Base-by-base conservation (phyloP, 1,140 invertebrate species). In the Neodiprion pinetum region DNA sequence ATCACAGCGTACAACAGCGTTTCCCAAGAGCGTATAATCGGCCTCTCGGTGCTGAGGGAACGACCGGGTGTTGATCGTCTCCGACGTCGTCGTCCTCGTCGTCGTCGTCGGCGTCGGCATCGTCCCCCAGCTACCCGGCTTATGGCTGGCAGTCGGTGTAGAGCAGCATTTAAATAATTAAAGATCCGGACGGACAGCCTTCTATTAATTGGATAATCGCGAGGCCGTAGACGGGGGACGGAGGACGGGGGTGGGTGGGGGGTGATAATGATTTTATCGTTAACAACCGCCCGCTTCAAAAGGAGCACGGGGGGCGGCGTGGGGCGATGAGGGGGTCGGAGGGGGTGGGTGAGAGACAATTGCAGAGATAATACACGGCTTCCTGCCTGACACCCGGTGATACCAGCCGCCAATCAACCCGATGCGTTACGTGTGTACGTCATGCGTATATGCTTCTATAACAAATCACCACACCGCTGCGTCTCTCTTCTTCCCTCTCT, bases 181-280 rank as follows among this genome's bases (percentile, higher is more conserved):
- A 83, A 86, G 81, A 84, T 81, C 80, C 80, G 72, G 66, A 49
- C 69, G 48, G 72, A 47, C 72, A 66, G 69, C 71, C 17, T 65
- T 65, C 81, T 87, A 87, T 87, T 87, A 87, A 87, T 87, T 83
- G 86, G 82, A 87, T 87, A 87, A 87, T 87, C 85, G 82, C 80
- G 79, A 80, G 28, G 50, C 61, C 70, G 65, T 12, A 28, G 47
- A 71, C 67, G 65, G 48, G 72, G 11, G n/a, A n/a, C 40, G 67
- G 66, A 23, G 28, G n/a, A 67, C 61, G 70, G 69, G 78, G 80
- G 83, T 74, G 75, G 79, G 77, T 80, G 79, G 83, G 80, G 81
- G 81, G 86, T 82, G 86, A 87, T 87, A 87, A 87, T 87, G 86
- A 87, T 87, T 87, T 87, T 87, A 87, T 87, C 86, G 85, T 87